Evolutionary conservation across 2,888 invertebrate species (phyloP), one percentile per base, ranked within the genome.

Genomic region (Noctua comes): DNA sequence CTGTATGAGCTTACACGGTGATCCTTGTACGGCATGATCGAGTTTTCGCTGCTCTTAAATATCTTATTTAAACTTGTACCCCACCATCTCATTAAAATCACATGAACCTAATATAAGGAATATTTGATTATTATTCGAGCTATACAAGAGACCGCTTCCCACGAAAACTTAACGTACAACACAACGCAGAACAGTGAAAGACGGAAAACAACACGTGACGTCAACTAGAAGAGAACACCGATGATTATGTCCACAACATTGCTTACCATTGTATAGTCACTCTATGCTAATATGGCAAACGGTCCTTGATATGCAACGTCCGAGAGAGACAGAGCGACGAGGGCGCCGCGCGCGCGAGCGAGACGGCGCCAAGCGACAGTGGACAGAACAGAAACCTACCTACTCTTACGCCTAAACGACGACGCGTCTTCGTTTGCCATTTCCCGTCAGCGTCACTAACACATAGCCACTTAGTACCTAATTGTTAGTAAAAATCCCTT

Each of bases 401-500:
- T 92, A 93, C 85, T 89, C 91, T 92, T 92, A 91, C 86, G 88
- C 77, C 83, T 85, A 87, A 70, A 83, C 85, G 88, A 87, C 88
- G 89, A 90, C 91, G 90, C 92, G 89, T 88, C 90, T 83, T 83
- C 81, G 82, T 87, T 89, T 88, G 91, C 91, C 94, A 92, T 93
- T 91, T 87, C 93, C 93, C 93, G 89, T 90, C 86, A 73, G 82
- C 89, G 84, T 80, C 90, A 90, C 94, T 94, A 93, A 93, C 93
- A 93, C 91, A 90, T 93, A 94, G 94, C 94, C 92, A 92, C 95
- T 96, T 96, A 96, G 89, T 92, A 93, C 91, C 95, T 96, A 95
- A 93, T 93, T 95, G 96, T 96, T 96, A 96, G 96, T 96, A 96
- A 96, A 96, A 96, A 96, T 95, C 94, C 95, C 96, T 96, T 96